Evolutionary conservation across 2,113 vertebrate species (phyloP), one percentile per base, ranked within the genome.

Genomic region (Petrocephalus zakoni): DNA sequence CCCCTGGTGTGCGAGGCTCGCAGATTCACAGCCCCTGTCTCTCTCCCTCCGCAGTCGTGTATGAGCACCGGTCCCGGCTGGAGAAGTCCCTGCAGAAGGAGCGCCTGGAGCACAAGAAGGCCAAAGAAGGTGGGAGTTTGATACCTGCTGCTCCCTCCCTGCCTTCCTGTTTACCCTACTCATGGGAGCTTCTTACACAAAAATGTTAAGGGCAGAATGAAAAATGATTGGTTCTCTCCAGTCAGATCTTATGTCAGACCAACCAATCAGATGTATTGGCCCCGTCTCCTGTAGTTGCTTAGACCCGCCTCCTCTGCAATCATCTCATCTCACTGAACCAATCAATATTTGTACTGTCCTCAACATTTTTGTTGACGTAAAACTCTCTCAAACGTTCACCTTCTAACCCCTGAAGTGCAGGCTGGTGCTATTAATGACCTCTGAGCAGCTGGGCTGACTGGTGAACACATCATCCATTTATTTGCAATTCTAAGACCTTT

Each of bases 21-120:
- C 2, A 2, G 21, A 83, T 4, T 21, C 52, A 53, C 58, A 29
- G 15, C 82, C 64, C 89, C 22, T 64, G 85, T 7, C 49, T 46
- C 85, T 87, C 87, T 89, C 90, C n/a, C 93, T 90, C 93, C 90
- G 2, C 91, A 99, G 98, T 99, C 93, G 98, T 99, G 5, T 99
- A 99, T 82, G 98, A 99, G 93, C 98, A 99, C 93, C 96, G 98
- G 90, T 99, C 98, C 92, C 96, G 97, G 91, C 95, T 99, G 93
- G 98, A 99, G 92, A 99, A 99, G 92, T 99, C 98, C 53, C 95
- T 99, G 89, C 98, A 99, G 91, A 99, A 99, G 93, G 98, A 99
- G 93, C 96, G 98, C 91, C 93, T 97, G 81, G 98, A 99, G 90
- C 98, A 99, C 92, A 99, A 99, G 94, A 99, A 99, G 93, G 95